Evolutionary conservation across 2,888 invertebrate species (phyloP), one percentile per base, ranked within the genome.

Genomic region (Dusona sp.): DNA sequence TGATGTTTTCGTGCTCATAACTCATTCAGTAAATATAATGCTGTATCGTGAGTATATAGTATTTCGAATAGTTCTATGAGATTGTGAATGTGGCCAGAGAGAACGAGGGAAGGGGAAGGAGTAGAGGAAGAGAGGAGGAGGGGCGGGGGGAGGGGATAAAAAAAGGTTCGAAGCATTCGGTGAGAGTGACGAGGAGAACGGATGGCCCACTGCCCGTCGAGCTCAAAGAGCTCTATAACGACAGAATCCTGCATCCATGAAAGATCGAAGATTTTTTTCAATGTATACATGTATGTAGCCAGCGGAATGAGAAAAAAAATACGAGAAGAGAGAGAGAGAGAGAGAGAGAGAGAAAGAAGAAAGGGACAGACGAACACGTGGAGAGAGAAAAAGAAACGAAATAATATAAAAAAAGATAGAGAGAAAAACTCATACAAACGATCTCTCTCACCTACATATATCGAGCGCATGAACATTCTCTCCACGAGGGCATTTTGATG

Each of bases 101-200:
- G 33, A 72, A 38, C 45, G 22, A 19, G 13, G 73, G 48, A 16
- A 36, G n/a, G 19, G 73, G n/a, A 16, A 36, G 16, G n/a, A 13
- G 9, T 19, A 19, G 29, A 45, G n/a, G 33, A 33, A 51, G n/a
- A 54, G 51, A 29, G 48, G 13, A 29, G 33, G 67, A 64, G 68
- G 8, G 57, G 45, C 16, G 73, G 68, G 25, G 57, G 74, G 67
- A 70, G 73, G 29, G 36, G 51, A n/a, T 19, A 57, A 38, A 79
- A 61, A 75, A 54, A 72, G 70, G 36, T 38, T 36, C 42, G 42
- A 78, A 73, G 83, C 70, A 61, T 80, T 77, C 72, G 83, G 82
- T 72, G 79, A 84, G 83, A 85, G 85, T 84, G 87, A 89, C 81
- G 85, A 86, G 87, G 88, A 83, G 80, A 82, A 79, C 81, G 79